Evolutionary conservation across 2,888 invertebrate species (phyloP).

Genomic region (Latrodectus elegans): DNA sequence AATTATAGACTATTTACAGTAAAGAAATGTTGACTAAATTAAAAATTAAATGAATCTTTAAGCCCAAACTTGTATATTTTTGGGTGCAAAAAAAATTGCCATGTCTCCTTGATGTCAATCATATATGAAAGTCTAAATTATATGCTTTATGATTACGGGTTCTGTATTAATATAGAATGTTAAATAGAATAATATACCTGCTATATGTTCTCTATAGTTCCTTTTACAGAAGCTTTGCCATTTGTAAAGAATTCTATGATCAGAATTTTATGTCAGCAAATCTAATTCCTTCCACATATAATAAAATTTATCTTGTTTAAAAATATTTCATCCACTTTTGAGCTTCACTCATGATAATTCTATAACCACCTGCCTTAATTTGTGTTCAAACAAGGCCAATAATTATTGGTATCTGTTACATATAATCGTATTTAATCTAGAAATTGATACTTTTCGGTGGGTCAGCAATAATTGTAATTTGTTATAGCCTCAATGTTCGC

Average conservation of each 20-base stretch:
- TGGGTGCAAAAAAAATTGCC: constrained; percentile 30
- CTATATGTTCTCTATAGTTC: constrained; percentile 56
- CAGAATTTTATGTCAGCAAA: constrained; percentile 10
- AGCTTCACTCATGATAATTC: constrained; percentile 45
- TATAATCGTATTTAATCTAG: constrained; percentile 12
- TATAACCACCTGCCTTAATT: constrained; percentile 46
- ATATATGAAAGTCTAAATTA: constrained; percentile 1
- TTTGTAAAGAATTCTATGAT: constrained; percentile 30
- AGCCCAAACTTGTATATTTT: constrained; percentile 53
- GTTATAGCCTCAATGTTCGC: no score
- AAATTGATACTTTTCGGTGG: no score
- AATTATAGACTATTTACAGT: background rate
- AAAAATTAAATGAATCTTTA: constrained; percentile 20
- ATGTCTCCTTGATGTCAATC: constrained; percentile 38
- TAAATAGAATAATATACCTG: constrained; percentile 19
- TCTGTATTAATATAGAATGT: constrained; percentile 36
- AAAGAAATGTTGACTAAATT: constrained; percentile 11
- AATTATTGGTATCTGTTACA: no score
- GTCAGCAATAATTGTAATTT: no score
- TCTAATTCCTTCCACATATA: constrained; percentile 45
- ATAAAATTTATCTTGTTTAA: constrained; percentile 9
- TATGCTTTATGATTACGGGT: constrained; percentile 51
- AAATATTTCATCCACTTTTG: constrained; percentile 42
- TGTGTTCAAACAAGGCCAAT: constrained; percentile 21
- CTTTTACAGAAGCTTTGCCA: constrained; percentile 59